Evolutionary conservation across 2,888 invertebrate genomes (phyloP), one percentile per base, ranked within the genome.

Genomic region (Troides oblongomaculatus): DNA sequence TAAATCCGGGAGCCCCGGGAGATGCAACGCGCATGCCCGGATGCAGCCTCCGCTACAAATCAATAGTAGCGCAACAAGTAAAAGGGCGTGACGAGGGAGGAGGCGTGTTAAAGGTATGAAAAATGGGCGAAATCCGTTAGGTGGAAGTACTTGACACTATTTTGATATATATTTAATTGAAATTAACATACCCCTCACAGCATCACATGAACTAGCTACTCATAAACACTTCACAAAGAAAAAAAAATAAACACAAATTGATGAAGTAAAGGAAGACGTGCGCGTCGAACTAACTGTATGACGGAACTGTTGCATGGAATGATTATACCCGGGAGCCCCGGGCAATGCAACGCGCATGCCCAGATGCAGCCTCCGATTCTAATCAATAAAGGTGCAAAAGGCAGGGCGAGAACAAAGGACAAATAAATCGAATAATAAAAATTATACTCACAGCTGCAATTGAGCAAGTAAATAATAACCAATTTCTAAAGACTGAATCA

Each of bases 281-380:
- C 59, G 25, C 25, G 12, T 8, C 59, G 23, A 5, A 59, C 10
- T 30, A 25, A 8, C 14, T 17, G 14, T 17, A 14, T 50, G 17
- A 59, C 1, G 7, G 1, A 6, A 57, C 56, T 64, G 57, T 10
- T 56, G 39, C 14, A 64, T 64, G 1, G 21, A n/a, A 5, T 17
- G 6, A n/a, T 17, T 50, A 57, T 39, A 36, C 5, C 36, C 43
- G 12, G 2, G 43, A 25, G 53, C 71, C 64, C 62, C 12, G 70
- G 63, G 57, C 63, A 30, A 53, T 70, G 70, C 72, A 73, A 62
- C 39, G 73, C 74, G 74, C 73, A 74, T 60, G 74, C 53, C 72
- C 65, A 36, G 71, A 43, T 71, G 70, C 71, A 73, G 30, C 63
- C 56, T 59, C 66, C 68, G 53, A 62, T 58, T 2, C 21, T 1